These are phyloP conservation scores for Amphiprion clarkii DNA, from an alignment of 2,797 vertebrate species.

Conservation along the genomic window DNA sequence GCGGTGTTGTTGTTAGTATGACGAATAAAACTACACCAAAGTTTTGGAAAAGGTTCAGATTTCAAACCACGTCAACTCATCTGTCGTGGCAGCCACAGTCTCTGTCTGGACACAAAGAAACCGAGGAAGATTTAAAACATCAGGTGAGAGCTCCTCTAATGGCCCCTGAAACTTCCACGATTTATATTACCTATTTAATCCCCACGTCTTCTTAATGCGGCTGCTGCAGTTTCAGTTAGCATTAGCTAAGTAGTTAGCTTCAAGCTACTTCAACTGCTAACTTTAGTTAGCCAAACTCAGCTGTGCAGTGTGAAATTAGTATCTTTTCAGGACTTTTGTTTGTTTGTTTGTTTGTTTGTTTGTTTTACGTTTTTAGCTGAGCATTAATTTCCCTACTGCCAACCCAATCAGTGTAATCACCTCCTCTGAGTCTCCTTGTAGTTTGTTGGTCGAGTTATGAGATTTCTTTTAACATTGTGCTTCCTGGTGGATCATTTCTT, in stretches of 20 bases:
- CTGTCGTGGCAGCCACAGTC: slow-evolving; percentile 54
- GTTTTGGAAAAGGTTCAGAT: slow-evolving; percentile 49
- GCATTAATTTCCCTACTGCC: background rate
- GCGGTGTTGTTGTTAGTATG: slow-evolving; percentile 55
- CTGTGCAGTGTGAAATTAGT: background rate
- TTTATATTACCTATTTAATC: too few species aligned
- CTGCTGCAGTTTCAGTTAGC: background rate
- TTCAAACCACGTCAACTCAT: slow-evolving; percentile 59
- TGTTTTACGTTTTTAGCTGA: background rate
- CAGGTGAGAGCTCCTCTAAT: slow-evolving; percentile 50
- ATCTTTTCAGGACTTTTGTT: background rate
- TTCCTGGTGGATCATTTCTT: background rate
- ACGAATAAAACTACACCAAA: slow-evolving; percentile 39
- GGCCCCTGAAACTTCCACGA: accelerated
- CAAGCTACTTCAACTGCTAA: slow-evolving; percentile 48
- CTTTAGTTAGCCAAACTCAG: background rate
- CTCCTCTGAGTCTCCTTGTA: background rate
- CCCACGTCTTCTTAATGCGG: accelerated
- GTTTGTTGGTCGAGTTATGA: background rate
- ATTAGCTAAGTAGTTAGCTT: slow-evolving; percentile 24
- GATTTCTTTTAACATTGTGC: background rate
- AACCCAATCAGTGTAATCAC: background rate
- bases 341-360: too few species aligned
- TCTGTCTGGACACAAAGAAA: slow-evolving; percentile 47
- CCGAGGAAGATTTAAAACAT: background rate